phyloP scores from a whole-genome alignment of 1,140 invertebrate genomes.

The Cydia fagiglandana region DNA sequence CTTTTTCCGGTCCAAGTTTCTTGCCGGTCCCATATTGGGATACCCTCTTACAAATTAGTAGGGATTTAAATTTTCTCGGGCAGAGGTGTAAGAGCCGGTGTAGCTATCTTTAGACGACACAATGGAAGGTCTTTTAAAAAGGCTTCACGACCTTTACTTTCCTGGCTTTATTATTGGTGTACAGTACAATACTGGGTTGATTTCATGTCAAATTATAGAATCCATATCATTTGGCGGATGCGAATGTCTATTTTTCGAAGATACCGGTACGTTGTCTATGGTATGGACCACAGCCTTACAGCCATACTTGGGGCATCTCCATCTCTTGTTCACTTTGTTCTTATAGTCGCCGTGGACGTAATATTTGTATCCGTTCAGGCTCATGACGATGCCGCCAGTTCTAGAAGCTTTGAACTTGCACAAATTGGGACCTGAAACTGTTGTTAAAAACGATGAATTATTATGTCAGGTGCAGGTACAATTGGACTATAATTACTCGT shows the following conservation, averaged over 20 bases:
- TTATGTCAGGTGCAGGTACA: too few species aligned
- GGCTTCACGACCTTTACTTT: background rate
- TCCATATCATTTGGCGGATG: background rate
- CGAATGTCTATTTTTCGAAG: background rate
- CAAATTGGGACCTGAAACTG: background rate
- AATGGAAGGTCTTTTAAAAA: too few species aligned
- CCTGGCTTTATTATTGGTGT: background rate
- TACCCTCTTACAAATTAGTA: too few species aligned
- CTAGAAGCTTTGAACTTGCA: background rate
- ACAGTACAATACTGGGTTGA: background rate
- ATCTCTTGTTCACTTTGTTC: conserved; percentile 11
- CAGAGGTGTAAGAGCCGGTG: too few species aligned
- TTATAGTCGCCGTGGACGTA: background rate
- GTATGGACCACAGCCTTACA: conserved; percentile 22
- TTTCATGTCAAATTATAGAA: background rate
- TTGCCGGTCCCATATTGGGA: too few species aligned
- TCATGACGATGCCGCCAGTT: background rate
- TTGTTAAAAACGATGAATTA: background rate
- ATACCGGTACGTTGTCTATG: conserved; percentile 15
- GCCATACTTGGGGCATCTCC: conserved; percentile 12
- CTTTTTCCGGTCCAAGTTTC: too few species aligned
- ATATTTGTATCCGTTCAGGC: background rate
- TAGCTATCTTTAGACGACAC: too few species aligned
- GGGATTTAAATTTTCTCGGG: too few species aligned
- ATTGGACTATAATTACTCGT: too few species aligned